phyloP scores from a whole-genome alignment of 2,113 vertebrate genomes.

The Cochlearius cochlearius region DNA sequence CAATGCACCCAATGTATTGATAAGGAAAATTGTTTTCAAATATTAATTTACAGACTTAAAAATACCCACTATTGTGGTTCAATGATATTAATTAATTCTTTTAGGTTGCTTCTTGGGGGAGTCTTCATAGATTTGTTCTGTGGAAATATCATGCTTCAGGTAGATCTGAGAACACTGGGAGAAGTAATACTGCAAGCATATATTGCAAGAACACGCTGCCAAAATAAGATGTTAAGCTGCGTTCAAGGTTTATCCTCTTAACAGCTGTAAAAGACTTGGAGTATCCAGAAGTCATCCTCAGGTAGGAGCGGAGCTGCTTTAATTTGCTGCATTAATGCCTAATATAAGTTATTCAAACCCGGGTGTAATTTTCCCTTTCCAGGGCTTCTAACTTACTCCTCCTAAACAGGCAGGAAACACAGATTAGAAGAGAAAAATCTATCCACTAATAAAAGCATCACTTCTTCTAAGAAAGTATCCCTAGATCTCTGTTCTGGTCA shows the following conservation, averaged over 20 bases:
- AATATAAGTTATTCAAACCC: neutral
- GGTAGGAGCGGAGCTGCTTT: neutral
- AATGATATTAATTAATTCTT: neutral
- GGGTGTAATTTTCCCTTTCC: neutral
- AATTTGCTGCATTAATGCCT: neutral
- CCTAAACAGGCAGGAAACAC: neutral
- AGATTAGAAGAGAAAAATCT: neutral
- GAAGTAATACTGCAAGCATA: neutral
- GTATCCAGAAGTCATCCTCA: neutral
- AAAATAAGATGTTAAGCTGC: neutral
- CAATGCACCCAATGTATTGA: neutral
- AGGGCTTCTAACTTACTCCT: neutral
- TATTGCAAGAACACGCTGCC: neutral
- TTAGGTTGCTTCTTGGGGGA: neutral
- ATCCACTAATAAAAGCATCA: neutral
- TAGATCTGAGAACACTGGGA: neutral
- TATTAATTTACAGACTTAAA: neutral
- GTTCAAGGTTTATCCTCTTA: neutral
- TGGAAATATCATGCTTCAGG: neutral
- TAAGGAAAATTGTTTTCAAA: neutral
- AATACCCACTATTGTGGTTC: accelerated
- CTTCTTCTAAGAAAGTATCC: neutral
- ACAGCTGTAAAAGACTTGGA: neutral
- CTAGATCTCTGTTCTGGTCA: neutral
- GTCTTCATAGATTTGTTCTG: neutral